These are phyloP conservation scores for Branchipolynoe longqiensis DNA, from an alignment of 2,888 invertebrate genomes.

Conservation along the genomic window DNA sequence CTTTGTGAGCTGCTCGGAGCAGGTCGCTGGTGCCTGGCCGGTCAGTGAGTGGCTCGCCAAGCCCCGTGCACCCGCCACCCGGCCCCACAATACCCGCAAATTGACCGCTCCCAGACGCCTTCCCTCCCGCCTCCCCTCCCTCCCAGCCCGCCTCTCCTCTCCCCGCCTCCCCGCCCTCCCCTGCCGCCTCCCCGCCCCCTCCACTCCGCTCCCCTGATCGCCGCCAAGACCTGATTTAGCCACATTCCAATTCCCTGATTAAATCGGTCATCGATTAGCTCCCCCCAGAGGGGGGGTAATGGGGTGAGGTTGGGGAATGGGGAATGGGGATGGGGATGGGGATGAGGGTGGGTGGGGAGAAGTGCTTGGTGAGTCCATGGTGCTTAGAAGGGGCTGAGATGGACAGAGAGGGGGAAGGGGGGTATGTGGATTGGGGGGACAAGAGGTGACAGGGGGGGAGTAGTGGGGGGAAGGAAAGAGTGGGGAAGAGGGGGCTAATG, in stretches of 20 bases:
- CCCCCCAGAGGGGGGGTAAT: no score
- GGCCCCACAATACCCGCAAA: conserved; percentile 19
- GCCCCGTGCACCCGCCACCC: not conserved
- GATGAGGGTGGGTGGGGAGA: no score
- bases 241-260: conserved; percentile 58
- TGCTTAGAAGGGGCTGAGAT: no score
- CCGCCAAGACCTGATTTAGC: conserved; percentile 56
- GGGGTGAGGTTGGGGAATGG: no score
- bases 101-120: conserved; percentile 20
- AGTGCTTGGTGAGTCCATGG: no score
- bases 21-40: not conserved
- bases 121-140: not conserved
- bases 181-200: not conserved
- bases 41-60: no score
- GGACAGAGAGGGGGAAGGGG: no score
- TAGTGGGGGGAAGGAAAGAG: no score
- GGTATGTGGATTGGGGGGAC: no score
- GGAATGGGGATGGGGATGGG: no score
- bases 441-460: no score
- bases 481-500: no score
- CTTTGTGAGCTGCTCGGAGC: conserved; percentile 41
- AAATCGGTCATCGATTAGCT: not conserved
- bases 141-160: conserved; percentile 22
- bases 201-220: conserved; percentile 25
- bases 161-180: not conserved